Evolutionary conservation across 2,797 vertebrate species (phyloP).

Genomic region (Eutrigla gurnardus): DNA sequence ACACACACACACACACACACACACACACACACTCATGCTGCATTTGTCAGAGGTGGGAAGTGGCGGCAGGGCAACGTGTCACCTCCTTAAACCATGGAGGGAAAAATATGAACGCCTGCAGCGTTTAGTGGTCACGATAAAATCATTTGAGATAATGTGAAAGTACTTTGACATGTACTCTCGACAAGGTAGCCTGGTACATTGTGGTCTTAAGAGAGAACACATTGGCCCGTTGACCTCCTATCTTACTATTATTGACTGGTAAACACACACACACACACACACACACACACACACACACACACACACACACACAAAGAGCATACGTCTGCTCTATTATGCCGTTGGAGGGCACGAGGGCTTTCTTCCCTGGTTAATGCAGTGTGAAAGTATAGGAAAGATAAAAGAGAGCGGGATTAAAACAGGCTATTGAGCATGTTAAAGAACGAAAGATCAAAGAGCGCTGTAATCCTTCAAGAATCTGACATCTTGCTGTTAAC

Average conservation of each 20-base stretch:
- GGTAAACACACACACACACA: neutral
- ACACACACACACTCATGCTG: slow-evolving; percentile 3
- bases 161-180: slow-evolving; percentile 16
- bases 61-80: neutral
- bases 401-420: slow-evolving; percentile 49
- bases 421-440: slow-evolving; percentile 40
- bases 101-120: neutral
- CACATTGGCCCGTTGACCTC: neutral
- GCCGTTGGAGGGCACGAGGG: neutral
- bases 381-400: slow-evolving; percentile 53
- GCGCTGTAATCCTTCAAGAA: slow-evolving; percentile 22
- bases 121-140: neutral
- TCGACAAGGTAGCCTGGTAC: neutral
- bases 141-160: slow-evolving; percentile 2
- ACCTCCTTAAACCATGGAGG: neutral
- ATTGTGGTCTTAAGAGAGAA: slow-evolving; percentile 21
- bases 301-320: neutral
- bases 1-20: neutral
- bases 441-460: slow-evolving; percentile 44
- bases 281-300: neutral
- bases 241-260: neutral
- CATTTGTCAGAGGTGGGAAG: neutral
- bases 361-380: slow-evolving; percentile 34
- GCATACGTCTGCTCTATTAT: slow-evolving; percentile 20
- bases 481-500: slow-evolving; percentile 18